Evolutionary conservation across 1,140 invertebrate genomes (phyloP).

Genomic region (Drosophila pachea): DNA sequence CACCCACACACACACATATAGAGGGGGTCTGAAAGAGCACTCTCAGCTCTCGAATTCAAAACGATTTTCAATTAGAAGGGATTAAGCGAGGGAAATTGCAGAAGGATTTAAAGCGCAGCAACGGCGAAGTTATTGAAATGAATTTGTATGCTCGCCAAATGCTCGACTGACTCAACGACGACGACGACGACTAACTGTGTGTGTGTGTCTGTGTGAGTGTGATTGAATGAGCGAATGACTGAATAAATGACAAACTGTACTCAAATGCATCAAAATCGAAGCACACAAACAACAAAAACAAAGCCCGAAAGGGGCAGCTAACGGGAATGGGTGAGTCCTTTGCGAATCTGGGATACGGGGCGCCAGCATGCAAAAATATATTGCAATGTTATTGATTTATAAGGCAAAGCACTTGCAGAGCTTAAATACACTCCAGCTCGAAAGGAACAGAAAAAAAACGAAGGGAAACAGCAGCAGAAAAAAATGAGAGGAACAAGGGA

Average conservation of each 20-base stretch:
- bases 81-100: slow-evolving; percentile 65
- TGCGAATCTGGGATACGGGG: slow-evolving; percentile 5
- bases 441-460: slow-evolving; percentile 18
- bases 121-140: slow-evolving; percentile 68
- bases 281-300: slow-evolving; percentile 42
- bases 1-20: background rate
- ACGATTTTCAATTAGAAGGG: slow-evolving; percentile 75
- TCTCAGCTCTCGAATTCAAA: slow-evolving; percentile 53
- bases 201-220: slow-evolving; percentile 18
- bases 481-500: slow-evolving; percentile 8
- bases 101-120: slow-evolving; percentile 66
- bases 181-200: too few species aligned
- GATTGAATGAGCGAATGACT: slow-evolving; percentile 9
- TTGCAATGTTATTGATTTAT: slow-evolving; percentile 72
- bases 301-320: slow-evolving; percentile 13
- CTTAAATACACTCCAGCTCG: slow-evolving; percentile 49
- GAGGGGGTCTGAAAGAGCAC: slow-evolving; percentile 26
- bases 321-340: background rate
- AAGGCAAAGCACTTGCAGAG: slow-evolving; percentile 54
- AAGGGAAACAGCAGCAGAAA: background rate
- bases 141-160: slow-evolving; percentile 55
- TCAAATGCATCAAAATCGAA: slow-evolving; percentile 60
- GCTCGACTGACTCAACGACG: slow-evolving; percentile 48
- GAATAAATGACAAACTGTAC: slow-evolving; percentile 21
- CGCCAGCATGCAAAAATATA: slow-evolving; percentile 56